Percentiles rank a stretch among this genome's conserved stretches.
Evolutionary conservation across 2,797 vertebrate species (phyloP).

Genomic region (Capromys pilorides): DNA sequence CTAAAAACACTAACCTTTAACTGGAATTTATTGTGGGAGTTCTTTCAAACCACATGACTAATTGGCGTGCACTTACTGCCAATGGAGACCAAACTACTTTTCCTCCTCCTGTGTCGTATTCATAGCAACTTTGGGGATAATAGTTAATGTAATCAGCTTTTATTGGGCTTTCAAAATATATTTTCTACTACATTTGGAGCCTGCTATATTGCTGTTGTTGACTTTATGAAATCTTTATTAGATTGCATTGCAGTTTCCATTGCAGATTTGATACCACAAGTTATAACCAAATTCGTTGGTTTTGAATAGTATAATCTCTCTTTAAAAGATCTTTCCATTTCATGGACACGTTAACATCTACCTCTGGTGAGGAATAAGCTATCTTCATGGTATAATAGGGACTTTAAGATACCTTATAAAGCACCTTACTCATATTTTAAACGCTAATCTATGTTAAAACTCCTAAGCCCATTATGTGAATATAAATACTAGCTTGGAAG

Average conservation of each 20-base stretch:
- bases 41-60: background rate
- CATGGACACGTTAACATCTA: background rate
- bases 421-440: constrained; percentile 42
- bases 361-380: background rate
- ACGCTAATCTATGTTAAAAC: constrained; percentile 45
- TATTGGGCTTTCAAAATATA: constrained; percentile 37
- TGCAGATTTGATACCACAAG: background rate
- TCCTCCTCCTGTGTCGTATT: background rate
- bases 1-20: background rate
- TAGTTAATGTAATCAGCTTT: constrained; percentile 60
- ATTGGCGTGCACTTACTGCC: background rate
- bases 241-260: background rate
- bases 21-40: constrained; percentile 39
- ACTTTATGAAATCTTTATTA: constrained; percentile 34
- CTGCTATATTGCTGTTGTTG: constrained; percentile 38
- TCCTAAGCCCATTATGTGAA: constrained; percentile 54
- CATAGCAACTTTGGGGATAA: constrained; percentile 52
- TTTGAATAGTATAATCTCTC: background rate
- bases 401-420: background rate
- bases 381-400: constrained; percentile 36
- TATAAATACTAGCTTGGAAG: constrained; percentile 51
- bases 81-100: background rate
- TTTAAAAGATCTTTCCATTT: background rate
- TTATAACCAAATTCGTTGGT: constrained; percentile 9
- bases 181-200: constrained; percentile 24